These are phyloP conservation scores for Leptinotarsa peninsularis DNA, from an alignment of 2,888 invertebrate genomes.

Conservation along the genomic window DNA sequence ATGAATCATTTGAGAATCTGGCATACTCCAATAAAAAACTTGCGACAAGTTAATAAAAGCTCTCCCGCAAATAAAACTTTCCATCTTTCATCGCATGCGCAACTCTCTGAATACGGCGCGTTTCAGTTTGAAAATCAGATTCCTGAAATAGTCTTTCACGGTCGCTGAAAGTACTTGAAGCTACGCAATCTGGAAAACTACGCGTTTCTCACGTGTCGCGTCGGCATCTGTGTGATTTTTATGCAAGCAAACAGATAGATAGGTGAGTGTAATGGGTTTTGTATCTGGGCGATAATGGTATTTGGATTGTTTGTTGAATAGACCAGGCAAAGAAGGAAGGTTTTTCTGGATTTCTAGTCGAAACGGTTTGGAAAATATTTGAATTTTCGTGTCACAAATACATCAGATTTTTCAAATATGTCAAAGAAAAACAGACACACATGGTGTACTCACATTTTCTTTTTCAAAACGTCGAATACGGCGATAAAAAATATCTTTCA, in stretches of 20 bases:
- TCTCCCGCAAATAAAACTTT: background rate
- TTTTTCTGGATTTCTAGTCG: too few relatives aligned
- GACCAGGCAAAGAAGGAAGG: background rate
- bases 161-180: slow-evolving; percentile 11
- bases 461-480: too few relatives aligned
- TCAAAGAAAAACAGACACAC: too few relatives aligned
- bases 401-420: too few relatives aligned
- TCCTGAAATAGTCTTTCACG: slow-evolving; percentile 23
- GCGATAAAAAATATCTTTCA: too few relatives aligned
- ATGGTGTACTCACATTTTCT: too few relatives aligned
- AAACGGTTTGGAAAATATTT: too few relatives aligned
- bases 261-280: slow-evolving; percentile 9
- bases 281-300: slow-evolving; percentile 3
- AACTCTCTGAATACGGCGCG: background rate
- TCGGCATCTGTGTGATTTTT: background rate
- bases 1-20: background rate
- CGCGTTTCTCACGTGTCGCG: slow-evolving; percentile 8
- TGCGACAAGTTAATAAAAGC: slow-evolving; percentile 3
- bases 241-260: slow-evolving; percentile 4
- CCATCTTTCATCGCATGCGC: slow-evolving; percentile 8
- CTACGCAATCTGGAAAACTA: background rate
- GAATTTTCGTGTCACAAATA: too few relatives aligned
- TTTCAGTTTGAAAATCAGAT: slow-evolving; percentile 9
- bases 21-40: background rate
- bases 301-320: background rate